These are phyloP conservation scores for Pandemis heparana DNA, from an alignment of 2,888 invertebrate species.

Conservation along the genomic window DNA sequence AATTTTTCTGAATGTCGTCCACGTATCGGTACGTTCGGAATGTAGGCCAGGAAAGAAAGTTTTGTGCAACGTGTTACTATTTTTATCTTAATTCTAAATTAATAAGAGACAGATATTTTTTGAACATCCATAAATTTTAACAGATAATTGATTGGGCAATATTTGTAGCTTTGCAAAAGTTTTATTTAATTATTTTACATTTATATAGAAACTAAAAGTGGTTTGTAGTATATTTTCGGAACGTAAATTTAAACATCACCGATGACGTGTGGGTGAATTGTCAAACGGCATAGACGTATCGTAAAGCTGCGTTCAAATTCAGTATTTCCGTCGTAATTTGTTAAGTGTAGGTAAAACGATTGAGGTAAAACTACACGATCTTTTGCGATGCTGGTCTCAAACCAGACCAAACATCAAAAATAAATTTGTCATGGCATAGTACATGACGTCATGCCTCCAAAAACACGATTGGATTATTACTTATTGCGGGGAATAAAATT, in stretches of 20 bases:
- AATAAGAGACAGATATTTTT: not conserved
- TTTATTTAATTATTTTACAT: not conserved
- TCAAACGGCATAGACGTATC: slow-evolving; percentile 41
- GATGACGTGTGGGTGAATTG: slow-evolving; percentile 69
- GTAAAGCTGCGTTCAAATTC: slow-evolving; percentile 50
- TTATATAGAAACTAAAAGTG: not conserved
- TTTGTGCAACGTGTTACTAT: not conserved
- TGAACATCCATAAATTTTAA: not conserved
- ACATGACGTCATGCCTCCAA: too few relatives aligned
- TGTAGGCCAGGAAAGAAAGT: slow-evolving; percentile 31
- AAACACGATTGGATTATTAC: too few relatives aligned
- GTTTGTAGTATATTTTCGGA: slow-evolving; percentile 50
- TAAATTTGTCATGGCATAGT: too few relatives aligned
- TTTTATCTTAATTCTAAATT: not conserved
- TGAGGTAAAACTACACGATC: too few relatives aligned
- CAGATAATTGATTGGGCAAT: not conserved
- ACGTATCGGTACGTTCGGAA: slow-evolving; percentile 48
- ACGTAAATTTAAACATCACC: slow-evolving; percentile 67
- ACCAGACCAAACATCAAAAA: too few relatives aligned
- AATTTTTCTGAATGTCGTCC: slow-evolving; percentile 46
- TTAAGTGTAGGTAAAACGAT: too few relatives aligned
- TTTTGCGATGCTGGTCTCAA: too few relatives aligned
- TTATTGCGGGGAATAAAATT: too few relatives aligned
- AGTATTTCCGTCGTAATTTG: not conserved
- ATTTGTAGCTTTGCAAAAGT: not conserved